A percentile compares a stretch with the other conserved stretches of the same genome.
Conservation (phyloP, 1,140 invertebrate species). For the Drosophila equinoxialis region DNA sequence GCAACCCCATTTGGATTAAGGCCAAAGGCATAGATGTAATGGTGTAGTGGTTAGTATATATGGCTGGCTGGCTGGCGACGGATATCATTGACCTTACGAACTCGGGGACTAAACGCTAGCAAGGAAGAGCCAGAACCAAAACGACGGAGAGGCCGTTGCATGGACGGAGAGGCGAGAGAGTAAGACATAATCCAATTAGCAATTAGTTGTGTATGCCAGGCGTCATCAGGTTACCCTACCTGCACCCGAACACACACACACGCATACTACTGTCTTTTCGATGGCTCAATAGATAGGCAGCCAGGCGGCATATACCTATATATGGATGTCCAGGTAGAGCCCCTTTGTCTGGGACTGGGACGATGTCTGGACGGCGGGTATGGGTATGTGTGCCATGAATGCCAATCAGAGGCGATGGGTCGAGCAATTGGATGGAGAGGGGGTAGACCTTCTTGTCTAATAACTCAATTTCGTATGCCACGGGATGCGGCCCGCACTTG, state of each 20-base stretch:
- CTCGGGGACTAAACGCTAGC: constrained; percentile 16
- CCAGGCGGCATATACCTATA: neutral
- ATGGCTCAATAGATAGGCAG: constrained; percentile 57
- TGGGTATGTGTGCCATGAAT: constrained; percentile 3
- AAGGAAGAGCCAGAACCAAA: neutral
- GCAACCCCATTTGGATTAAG: constrained; percentile 60
- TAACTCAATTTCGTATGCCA: constrained; percentile 67
- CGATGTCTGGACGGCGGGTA: neutral
- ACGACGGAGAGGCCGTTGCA: neutral
- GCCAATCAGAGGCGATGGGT: neutral
- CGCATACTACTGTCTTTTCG: constrained; percentile 27
- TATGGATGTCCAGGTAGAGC: constrained; percentile 16
- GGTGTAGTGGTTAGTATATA: constrained; percentile 1
- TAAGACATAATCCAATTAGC: constrained; percentile 80
- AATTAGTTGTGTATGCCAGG: constrained; percentile 74
- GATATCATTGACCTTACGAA: constrained; percentile 75
- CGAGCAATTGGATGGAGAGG: no score
- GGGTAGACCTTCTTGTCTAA: constrained; percentile 35
- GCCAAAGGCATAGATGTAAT: constrained; percentile 60
- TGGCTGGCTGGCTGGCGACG: constrained; percentile 20
- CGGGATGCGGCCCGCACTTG: constrained; percentile 19
- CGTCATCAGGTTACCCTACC: constrained; percentile 71
- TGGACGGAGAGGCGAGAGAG: constrained; percentile 17
- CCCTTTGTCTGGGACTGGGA: neutral
- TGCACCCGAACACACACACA: constrained; percentile 15